A percentile compares a stretch with the other conserved stretches of the same genome.
Evolutionary conservation across 2,888 invertebrate species (phyloP).

Genomic region (Athripsodes cinereus): DNA sequence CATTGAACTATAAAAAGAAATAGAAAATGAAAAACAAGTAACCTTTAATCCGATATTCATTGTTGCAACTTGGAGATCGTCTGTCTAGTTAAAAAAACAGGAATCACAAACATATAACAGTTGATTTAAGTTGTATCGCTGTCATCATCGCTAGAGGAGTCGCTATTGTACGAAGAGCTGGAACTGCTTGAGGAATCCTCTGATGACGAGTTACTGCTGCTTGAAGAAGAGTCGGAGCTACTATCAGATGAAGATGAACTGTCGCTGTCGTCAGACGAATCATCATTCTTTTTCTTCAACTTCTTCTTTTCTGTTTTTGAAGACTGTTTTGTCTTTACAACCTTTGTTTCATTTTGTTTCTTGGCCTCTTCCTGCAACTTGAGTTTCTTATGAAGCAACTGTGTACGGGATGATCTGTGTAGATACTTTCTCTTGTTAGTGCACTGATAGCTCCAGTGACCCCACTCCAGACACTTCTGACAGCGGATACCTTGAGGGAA

Average conservation of each 20-base stretch:
- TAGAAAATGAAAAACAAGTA: no score
- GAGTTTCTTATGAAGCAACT: constrained; percentile 64
- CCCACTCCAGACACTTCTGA: constrained; percentile 87
- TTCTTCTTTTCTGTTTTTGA: no score
- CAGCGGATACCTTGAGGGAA: constrained; percentile 77
- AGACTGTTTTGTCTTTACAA: no score
- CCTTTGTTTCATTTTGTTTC: no score
- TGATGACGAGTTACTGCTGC: no score
- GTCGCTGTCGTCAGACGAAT: background rate
- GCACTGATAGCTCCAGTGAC: constrained; percentile 95
- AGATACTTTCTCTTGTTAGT: constrained; percentile 84
- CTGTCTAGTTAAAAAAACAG: no score
- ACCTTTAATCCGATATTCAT: no score
- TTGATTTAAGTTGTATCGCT: background rate
- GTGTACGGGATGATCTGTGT: constrained; percentile 76
- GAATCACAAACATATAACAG: no score
- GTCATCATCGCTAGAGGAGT: background rate
- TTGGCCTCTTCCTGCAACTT: no score
- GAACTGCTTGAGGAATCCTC: background rate
- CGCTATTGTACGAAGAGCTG: background rate
- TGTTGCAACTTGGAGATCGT: no score
- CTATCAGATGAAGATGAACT: background rate
- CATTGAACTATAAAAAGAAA: no score
- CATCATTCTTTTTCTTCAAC: no score
- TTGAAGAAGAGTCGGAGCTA: background rate